A percentile compares a stretch with the other conserved stretches of the same genome.
Evolutionary conservation across 2,888 invertebrate genomes (phyloP).

Genomic region (Macrosiphum euphorbiae): DNA sequence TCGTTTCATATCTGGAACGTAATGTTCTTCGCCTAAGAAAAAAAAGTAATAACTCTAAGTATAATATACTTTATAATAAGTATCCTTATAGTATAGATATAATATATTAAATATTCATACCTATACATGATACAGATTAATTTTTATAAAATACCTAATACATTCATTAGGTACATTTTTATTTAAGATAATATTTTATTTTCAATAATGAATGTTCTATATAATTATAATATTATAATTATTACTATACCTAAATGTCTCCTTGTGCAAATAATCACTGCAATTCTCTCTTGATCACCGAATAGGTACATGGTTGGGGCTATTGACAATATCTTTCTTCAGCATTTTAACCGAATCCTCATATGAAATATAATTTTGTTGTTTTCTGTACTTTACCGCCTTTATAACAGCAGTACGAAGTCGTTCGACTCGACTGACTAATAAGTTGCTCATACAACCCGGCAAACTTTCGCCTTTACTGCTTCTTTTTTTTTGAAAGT

Average conservation of each 20-base stretch:
- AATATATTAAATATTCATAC: too few relatives aligned
- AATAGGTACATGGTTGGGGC: not conserved
- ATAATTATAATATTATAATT: not conserved
- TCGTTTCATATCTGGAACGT: too few relatives aligned
- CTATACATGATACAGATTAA: too few relatives aligned
- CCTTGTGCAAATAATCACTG: not conserved
- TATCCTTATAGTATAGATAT: too few relatives aligned
- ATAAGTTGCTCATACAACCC: not conserved
- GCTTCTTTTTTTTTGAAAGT: not conserved
- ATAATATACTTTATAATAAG: too few relatives aligned
- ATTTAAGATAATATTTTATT: too few relatives aligned
- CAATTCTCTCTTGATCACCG: conserved; percentile 10
- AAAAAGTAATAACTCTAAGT: too few relatives aligned
- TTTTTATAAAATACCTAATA: too few relatives aligned
- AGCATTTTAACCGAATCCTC: not conserved
- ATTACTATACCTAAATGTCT: not conserved
- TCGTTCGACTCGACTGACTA: not conserved
- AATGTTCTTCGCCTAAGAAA: too few relatives aligned
- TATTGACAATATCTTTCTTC: not conserved
- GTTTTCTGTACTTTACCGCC: not conserved
- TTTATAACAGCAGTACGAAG: conserved; percentile 6
- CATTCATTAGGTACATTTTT: too few relatives aligned
- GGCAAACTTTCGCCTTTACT: not conserved
- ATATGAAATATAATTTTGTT: not conserved
- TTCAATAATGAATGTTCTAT: too few relatives aligned